Percentiles rank a stretch among this genome's conserved stretches.
These are phyloP conservation scores for Nomada fabriciana DNA, from an alignment of 2,888 invertebrate species.

Conservation along the genomic window DNA sequence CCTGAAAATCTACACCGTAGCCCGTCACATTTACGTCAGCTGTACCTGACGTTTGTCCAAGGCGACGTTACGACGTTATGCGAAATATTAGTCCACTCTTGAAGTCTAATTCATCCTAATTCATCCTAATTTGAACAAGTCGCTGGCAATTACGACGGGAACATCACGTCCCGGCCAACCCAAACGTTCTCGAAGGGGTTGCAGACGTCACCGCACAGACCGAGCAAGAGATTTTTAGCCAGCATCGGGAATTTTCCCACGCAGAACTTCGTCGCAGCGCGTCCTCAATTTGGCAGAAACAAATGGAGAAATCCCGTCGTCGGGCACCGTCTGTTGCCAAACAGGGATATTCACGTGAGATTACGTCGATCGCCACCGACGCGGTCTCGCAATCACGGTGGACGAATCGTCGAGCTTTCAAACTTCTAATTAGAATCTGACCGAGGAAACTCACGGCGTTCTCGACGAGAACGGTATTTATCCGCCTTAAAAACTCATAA, in stretches of 20 bases:
- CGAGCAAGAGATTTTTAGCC: slow-evolving; percentile 19
- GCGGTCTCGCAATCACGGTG: too few species aligned
- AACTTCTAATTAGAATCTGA: slow-evolving; percentile 17
- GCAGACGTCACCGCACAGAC: not conserved
- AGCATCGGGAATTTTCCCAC: slow-evolving; percentile 1
- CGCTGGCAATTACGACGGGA: not conserved
- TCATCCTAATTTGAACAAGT: not conserved
- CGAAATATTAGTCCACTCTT: not conserved
- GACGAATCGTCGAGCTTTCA: not conserved
- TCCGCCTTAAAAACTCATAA: slow-evolving; percentile 8
- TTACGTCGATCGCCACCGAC: slow-evolving; percentile 15
- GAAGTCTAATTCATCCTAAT: not conserved
- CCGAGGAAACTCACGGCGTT: too few species aligned
- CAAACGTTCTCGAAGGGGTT: not conserved
- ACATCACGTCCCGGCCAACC: not conserved
- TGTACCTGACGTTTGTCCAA: too few species aligned
- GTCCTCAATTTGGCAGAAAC: not conserved
- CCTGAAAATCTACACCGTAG: not conserved
- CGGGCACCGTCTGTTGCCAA: not conserved
- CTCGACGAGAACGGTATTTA: too few species aligned
- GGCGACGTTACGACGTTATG: not conserved
- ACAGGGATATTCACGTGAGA: not conserved
- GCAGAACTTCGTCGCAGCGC: not conserved
- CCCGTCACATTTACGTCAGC: too few species aligned
- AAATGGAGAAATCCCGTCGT: not conserved